Percentiles rank a stretch among this genome's conserved stretches.
Conservation (phyloP, 2,888 invertebrate species). For the Synergus laeviventris region DNA sequence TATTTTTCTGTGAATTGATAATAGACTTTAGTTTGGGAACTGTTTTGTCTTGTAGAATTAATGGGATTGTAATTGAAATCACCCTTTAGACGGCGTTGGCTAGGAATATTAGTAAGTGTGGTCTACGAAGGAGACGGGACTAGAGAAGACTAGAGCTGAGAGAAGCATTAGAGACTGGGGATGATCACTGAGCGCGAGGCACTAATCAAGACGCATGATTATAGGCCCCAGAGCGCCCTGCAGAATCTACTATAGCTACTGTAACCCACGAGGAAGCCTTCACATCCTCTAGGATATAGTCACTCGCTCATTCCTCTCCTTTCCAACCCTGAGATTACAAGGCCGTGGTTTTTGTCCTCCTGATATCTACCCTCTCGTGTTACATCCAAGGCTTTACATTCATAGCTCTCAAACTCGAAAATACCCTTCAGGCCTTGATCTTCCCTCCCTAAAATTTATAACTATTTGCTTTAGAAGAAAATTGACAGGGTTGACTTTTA, state of each 20-base stretch:
- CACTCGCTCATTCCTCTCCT: constrained; percentile 62
- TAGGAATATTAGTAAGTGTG: constrained; percentile 67
- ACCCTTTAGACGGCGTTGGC: constrained; percentile 57
- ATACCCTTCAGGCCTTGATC: constrained; percentile 40
- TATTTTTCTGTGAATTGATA: background rate
- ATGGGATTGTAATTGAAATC: constrained; percentile 44
- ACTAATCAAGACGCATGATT: constrained; percentile 76
- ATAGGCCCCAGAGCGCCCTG: constrained; percentile 72
- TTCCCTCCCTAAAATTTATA: constrained; percentile 41
- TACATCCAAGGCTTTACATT: constrained; percentile 44
- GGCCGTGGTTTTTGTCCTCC: constrained; percentile 60
- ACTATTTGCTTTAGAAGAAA: background rate
- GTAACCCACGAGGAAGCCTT: constrained; percentile 58
- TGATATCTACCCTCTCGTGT: constrained; percentile 36
- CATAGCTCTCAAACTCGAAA: constrained; percentile 47
- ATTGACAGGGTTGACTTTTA: too few species aligned
- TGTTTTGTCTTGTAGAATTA: constrained; percentile 21
- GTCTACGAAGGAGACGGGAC: constrained; percentile 58
- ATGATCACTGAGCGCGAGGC: constrained; percentile 74
- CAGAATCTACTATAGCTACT: constrained; percentile 56
- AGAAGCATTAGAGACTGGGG: constrained; percentile 71
- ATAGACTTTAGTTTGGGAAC: background rate
- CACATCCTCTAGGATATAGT: constrained; percentile 55
- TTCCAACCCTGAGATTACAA: constrained; percentile 61
- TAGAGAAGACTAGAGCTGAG: constrained; percentile 63